Evolutionary conservation across 2,888 invertebrate genomes (phyloP), one percentile per base, ranked within the genome.

Genomic region (Cheilosia impressa): DNA sequence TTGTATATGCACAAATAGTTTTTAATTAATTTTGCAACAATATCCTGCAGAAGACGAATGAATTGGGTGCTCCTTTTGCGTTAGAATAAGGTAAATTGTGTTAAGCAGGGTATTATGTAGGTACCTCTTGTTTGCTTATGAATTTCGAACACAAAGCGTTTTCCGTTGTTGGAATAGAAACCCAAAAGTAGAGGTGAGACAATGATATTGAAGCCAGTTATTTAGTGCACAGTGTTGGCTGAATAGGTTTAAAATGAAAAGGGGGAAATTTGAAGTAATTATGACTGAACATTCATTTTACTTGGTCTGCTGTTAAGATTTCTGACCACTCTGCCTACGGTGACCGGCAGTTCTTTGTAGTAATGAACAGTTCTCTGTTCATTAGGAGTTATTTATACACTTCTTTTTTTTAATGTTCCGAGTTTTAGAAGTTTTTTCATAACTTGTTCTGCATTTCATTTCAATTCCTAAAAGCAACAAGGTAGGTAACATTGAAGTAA

Each of bases 11-110:
- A 77, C 31, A 68, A 60, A 31, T n/a, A 45, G 22, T 60, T 77
- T 55, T 53, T 75, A 65, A 75, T 65, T 65, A 75, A 60, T 66
- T 66, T 76, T 10, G 43, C 41, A 76, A 66, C 66, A 66, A 66
- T 66, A 50, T 76, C 66, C 57, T 41, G 58, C 50, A 52, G 57
- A 31, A n/a, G 69, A 15, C 17, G 1, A 1, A n/a, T 45, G 45
- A 6, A 45, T 45, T n/a, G 5, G 15, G 47, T 34, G 34, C 13
- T 58, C 15, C 27, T 31, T 19, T 13, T 45, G 17, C 9, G 1
- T 38, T 4, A 13, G 4, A 13, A 31, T 31, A 22, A 31, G 38
- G 38, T 13, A 13, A 62, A 62, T 45, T 45, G 43, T 45, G 27
- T 45, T 62, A 45, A 15, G n/a, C n/a, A 38, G 24, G 9, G 45